These are phyloP conservation scores for Lytechinus variegatus DNA, from an alignment of 35 echinoderm and acorn worm species.

Conservation along the genomic window DNA sequence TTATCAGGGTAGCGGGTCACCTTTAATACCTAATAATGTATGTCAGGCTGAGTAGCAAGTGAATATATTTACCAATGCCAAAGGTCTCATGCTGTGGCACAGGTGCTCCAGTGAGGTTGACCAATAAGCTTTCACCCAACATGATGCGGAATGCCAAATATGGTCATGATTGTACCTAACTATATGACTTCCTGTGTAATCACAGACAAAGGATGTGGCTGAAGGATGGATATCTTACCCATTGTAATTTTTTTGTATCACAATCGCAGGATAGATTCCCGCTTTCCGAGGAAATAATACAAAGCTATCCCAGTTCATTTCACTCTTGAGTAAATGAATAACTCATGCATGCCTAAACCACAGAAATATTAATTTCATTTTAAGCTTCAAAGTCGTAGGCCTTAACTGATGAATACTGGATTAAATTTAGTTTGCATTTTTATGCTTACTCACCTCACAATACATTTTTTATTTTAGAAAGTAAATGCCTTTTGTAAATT, in stretches of 20 bases:
- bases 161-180: background rate
- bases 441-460: background rate
- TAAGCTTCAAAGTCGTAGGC: background rate
- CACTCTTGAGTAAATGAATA: background rate
- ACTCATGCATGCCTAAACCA: background rate
- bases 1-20: background rate
- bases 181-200: background rate
- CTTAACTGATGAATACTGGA: background rate
- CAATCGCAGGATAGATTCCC: background rate
- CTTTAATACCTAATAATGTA: background rate
- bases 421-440: background rate
- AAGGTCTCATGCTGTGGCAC: conserved; percentile 9
- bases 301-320: background rate
- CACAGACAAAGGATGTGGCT: conserved; percentile 26
- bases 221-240: background rate
- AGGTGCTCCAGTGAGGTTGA: background rate
- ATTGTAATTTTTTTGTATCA: background rate
- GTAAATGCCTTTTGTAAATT: background rate
- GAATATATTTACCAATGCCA: conserved; percentile 15
- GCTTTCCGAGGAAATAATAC: background rate
- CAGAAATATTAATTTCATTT: background rate
- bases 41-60: background rate
- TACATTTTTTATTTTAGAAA: background rate
- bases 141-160: conserved; percentile 36
- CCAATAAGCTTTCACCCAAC: background rate